These are phyloP conservation scores for Nomada ferruginata DNA, from an alignment of 2,888 invertebrate species.

Conservation along the genomic window DNA sequence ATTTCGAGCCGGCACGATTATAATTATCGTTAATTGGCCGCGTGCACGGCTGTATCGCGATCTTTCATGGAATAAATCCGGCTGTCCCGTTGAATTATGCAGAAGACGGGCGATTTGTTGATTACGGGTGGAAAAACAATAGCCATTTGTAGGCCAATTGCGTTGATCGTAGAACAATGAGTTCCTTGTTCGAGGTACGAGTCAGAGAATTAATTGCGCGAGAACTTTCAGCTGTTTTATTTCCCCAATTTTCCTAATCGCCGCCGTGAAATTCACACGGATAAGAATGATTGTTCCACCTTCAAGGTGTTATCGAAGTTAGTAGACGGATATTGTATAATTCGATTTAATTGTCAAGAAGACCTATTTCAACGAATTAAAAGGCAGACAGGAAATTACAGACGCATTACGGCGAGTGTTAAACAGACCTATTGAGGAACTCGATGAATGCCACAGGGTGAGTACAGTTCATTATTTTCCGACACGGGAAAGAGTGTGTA, in stretches of 20 bases:
- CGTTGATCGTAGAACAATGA: conserved; percentile 53
- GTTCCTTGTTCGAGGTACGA: conserved; percentile 40
- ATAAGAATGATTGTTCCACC: background rate
- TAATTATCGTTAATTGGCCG: conserved; percentile 47
- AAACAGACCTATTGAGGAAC: background rate
- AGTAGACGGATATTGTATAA: too few species aligned
- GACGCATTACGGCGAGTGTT: background rate
- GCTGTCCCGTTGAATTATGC: conserved; percentile 42
- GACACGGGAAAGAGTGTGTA: too few species aligned
- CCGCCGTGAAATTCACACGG: background rate
- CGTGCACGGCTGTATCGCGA: conserved; percentile 32
- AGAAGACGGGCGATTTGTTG: conserved; percentile 63
- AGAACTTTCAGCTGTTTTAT: background rate
- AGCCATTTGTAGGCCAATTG: conserved; percentile 47
- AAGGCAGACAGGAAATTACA: background rate
- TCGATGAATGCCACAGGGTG: background rate
- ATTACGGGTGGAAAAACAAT: conserved; percentile 61
- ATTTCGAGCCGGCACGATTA: conserved; percentile 22
- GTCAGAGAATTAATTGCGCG: conserved; percentile 25
- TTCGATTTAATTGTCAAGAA: background rate
- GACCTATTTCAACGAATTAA: too few species aligned
- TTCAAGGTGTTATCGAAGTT: too few species aligned
- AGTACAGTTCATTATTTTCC: background rate
- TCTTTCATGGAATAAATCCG: conserved; percentile 27
- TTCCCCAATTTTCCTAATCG: conserved; percentile 18